Evolutionary conservation across 2,797 vertebrate species (phyloP).

Genomic region (Clarias laeviceps): DNA sequence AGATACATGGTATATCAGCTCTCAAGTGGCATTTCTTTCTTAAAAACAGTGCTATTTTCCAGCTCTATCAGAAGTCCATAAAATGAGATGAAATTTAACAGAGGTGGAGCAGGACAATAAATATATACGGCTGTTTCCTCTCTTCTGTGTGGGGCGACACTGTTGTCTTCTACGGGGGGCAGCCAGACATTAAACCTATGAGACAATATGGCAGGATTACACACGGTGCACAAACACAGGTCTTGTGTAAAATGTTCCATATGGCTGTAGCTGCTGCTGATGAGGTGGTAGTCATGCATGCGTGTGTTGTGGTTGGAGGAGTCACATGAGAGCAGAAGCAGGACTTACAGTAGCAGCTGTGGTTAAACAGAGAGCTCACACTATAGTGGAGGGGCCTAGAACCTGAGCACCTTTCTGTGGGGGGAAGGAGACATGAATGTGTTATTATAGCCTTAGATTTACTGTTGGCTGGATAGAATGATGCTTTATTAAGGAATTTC

Average conservation of each 20-base stretch:
- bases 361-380: slow-evolving; percentile 70
- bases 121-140: slow-evolving; percentile 47
- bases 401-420: slow-evolving; percentile 76
- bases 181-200: slow-evolving; percentile 59
- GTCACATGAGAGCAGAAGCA: slow-evolving; percentile 44
- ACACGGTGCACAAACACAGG: neutral
- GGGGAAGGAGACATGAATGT: slow-evolving; percentile 65
- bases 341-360: slow-evolving; percentile 68
- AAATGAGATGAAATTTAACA: slow-evolving; percentile 43
- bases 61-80: slow-evolving; percentile 46
- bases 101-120: slow-evolving; percentile 51
- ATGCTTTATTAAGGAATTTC: neutral
- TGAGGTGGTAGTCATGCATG: slow-evolving; percentile 34
- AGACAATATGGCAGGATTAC: slow-evolving; percentile 28
- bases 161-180: slow-evolving; percentile 40
- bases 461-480: neutral
- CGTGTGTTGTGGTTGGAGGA: slow-evolving; percentile 15
- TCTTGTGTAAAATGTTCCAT: slow-evolving; percentile 1
- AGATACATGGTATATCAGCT: slow-evolving; percentile 54
- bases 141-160: slow-evolving; percentile 29
- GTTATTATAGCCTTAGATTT: slow-evolving; percentile 46
- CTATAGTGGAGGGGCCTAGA: slow-evolving; percentile 77
- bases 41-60: slow-evolving; percentile 60
- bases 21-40: slow-evolving; percentile 55
- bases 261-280: slow-evolving; percentile 12